A percentile compares a stretch with the other conserved stretches of the same genome.
Conservation (phyloP, 2,797 vertebrate species). For the Lophotriccus pileatus region DNA sequence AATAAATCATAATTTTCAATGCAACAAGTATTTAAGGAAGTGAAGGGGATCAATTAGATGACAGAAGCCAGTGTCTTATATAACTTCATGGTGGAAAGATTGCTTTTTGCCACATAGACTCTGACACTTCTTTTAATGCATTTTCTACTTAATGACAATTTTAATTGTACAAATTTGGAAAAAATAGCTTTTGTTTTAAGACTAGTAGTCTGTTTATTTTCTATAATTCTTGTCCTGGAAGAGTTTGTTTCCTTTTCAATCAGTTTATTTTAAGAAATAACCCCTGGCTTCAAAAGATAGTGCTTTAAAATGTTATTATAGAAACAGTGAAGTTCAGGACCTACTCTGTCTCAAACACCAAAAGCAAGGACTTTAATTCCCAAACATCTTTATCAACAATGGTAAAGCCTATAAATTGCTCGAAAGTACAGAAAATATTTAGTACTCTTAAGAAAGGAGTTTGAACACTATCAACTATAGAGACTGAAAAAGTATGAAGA, state of each 20-base stretch:
- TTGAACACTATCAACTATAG: not conserved
- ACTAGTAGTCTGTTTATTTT: not conserved
- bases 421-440: not conserved
- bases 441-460: not conserved
- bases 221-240: not conserved
- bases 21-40: not conserved
- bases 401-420: constrained; percentile 10
- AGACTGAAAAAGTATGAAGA: not conserved
- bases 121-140: not conserved
- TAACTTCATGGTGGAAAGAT: not conserved
- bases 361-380: constrained; percentile 12
- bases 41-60: not conserved
- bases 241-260: constrained; percentile 46
- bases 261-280: constrained; percentile 49
- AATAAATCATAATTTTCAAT: not conserved
- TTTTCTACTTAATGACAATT: not conserved
- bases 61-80: not conserved
- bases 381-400: constrained; percentile 2
- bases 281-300: not conserved
- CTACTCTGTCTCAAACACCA: not conserved
- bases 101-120: not conserved
- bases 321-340: constrained; percentile 29
- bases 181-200: not conserved
- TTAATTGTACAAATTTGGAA: not conserved
- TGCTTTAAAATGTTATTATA: constrained; percentile 36